Conservation (phyloP, 1,140 invertebrate species). For the Ips nitidus region DNA sequence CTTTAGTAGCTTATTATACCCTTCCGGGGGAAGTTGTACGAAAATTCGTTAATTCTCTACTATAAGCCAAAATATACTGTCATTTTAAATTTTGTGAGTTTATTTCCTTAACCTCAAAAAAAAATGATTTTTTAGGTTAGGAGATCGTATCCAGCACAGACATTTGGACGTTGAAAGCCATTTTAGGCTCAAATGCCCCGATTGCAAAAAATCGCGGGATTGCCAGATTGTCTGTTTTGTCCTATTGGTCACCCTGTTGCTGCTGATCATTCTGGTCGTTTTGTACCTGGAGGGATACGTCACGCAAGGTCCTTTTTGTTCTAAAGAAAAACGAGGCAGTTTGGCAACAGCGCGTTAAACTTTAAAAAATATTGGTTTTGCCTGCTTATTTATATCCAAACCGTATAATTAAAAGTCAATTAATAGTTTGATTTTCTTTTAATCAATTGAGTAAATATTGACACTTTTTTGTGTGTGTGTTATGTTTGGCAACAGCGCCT, state of each 20-base stretch:
- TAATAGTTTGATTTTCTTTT: no score
- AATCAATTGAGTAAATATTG: no score
- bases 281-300: neutral
- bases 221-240: neutral
- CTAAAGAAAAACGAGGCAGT: neutral
- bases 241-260: neutral
- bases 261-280: neutral
- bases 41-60: slow-evolving; percentile 40
- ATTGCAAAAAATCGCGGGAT: neutral
- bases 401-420: no score
- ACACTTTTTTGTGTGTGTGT: no score
- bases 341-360: no score
- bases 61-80: slow-evolving; percentile 9
- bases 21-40: slow-evolving; percentile 57
- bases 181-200: neutral
- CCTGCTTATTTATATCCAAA: no score
- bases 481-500: no score
- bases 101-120: neutral
- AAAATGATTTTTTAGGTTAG: slow-evolving; percentile 9
- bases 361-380: no score
- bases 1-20: slow-evolving; percentile 55
- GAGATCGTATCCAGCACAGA: neutral
- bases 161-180: neutral
- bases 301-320: neutral
- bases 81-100: slow-evolving; percentile 2